Base-by-base conservation (phyloP, 2,113 vertebrate species). In the Phoxinus phoxinus region DNA sequence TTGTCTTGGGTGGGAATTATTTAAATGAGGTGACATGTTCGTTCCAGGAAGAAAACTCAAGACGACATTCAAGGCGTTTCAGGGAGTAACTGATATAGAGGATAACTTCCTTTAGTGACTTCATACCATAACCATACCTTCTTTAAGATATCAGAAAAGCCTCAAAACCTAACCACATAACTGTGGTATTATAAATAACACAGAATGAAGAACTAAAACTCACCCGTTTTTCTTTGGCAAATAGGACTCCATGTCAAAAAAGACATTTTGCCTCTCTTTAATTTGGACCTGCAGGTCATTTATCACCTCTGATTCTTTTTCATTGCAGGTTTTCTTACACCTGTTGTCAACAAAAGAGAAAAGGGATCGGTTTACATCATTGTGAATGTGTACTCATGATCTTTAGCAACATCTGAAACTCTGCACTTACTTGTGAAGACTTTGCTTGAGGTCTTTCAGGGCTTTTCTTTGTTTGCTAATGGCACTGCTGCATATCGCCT, bases 161-260 rank as follows among this genome's bases (percentile, higher is more conserved):
- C 23, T 37, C 15, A 67, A 88, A 13, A n/a, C 23, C 69, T 80
- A 32, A 75, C 44, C 15, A 23, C 23, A 15, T 44, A 63, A n/a
- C 4, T 67, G 71, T 73, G 41, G 37, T n/a, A 27, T 9, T 4
- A n/a, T 15, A 75, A 67, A 58, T 19, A 23, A 9, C 71, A 27
- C 58, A 21, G n/a, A 6, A 46, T 15, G 21, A 41, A 48, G 30
- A 58, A 48, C 32, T 56, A 77, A 71, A 19, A 93, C 95, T 0
- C 90, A 99, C 98, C 98, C 96, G 0, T 99, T 99, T 90, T 93
- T 99, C 95, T 99, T 99, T n/a, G 98, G 98, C 91, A 99, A 93
- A 92, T 99, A 99, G 25, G 98, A 96, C 90, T 99, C 98, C 98
- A 99, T 99, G 90, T 99, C 96, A 30, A 99, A 98, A 94, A 99